These are phyloP conservation scores for Agelaius tricolor DNA, from an alignment of 2,113 vertebrate genomes.

Conservation along the genomic window DNA sequence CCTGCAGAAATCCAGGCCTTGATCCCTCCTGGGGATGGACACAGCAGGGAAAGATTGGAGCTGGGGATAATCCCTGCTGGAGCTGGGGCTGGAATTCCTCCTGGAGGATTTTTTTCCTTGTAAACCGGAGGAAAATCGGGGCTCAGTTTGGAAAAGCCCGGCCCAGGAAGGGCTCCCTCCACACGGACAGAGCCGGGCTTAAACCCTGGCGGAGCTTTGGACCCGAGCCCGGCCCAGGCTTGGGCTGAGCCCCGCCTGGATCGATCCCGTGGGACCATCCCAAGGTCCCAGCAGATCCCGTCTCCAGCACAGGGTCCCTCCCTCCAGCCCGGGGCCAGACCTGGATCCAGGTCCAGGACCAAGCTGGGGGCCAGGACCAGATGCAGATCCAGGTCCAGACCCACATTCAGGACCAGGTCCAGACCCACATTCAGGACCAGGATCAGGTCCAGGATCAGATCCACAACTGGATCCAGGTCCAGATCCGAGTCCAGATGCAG, in stretches of 20 bases:
- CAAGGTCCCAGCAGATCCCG: neutral
- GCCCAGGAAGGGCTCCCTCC: neutral
- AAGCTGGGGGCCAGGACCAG: rapidly evolving
- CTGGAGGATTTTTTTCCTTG: neutral
- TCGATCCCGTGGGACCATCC: rapidly evolving
- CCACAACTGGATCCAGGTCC: neutral
- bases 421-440: neutral
- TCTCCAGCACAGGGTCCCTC: neutral
- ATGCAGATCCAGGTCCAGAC: too few species aligned
- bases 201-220: neutral
- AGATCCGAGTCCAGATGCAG: too few species aligned
- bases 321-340: rapidly evolving
- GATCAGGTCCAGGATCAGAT: too few species aligned
- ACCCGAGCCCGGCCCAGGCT: neutral
- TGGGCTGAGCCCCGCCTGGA: rapidly evolving
- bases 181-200: rapidly evolving
- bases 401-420: neutral
- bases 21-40: neutral
- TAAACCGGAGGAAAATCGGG: neutral
- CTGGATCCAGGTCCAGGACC: neutral
- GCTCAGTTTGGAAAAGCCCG: neutral
- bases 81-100: neutral
- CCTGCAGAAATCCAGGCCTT: neutral
- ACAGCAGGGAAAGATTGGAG: neutral
- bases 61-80: rapidly evolving